Evolutionary conservation across 2,113 vertebrate species (phyloP).

Genomic region (Cochlearius cochlearius): DNA sequence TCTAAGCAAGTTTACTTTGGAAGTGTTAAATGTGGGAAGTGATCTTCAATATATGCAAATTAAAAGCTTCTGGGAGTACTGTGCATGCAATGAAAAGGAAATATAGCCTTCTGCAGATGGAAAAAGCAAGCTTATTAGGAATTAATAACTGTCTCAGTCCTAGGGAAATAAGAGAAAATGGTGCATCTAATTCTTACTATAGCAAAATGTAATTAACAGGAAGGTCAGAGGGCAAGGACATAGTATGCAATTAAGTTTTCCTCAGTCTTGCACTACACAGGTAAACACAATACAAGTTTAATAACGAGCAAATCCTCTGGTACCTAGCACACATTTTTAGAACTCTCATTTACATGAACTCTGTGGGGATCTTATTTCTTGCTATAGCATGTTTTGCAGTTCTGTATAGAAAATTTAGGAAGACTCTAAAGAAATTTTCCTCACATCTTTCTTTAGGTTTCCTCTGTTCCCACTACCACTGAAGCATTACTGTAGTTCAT

Average conservation of each 20-base stretch:
- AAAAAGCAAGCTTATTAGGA: constrained; percentile 59
- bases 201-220: constrained; percentile 58
- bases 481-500: neutral
- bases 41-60: constrained; percentile 55
- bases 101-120: constrained; percentile 33
- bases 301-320: constrained; percentile 60
- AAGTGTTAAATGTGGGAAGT: constrained; percentile 51
- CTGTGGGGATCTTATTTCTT: constrained; percentile 16
- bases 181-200: constrained; percentile 35
- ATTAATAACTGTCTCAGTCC: constrained; percentile 47
- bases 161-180: constrained; percentile 58
- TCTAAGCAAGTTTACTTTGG: constrained; percentile 38
- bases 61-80: constrained; percentile 51
- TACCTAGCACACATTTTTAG: constrained; percentile 35
- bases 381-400: neutral
- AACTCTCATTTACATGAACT: constrained; percentile 37
- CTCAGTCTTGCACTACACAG: constrained; percentile 27
- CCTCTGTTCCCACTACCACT: neutral
- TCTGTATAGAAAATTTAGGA: constrained; percentile 38
- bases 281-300: constrained; percentile 45
- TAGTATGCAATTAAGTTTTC: constrained; percentile 50
- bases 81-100: constrained; percentile 29
- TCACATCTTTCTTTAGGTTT: constrained; percentile 5
- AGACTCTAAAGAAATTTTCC: neutral
- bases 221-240: constrained; percentile 61